Percentiles rank a stretch among this genome's conserved stretches.
These are phyloP conservation scores for Pelagia noctiluca DNA, from an alignment of 30 jellyfish, hydroid and myxozoan genomes.

Conservation along the genomic window DNA sequence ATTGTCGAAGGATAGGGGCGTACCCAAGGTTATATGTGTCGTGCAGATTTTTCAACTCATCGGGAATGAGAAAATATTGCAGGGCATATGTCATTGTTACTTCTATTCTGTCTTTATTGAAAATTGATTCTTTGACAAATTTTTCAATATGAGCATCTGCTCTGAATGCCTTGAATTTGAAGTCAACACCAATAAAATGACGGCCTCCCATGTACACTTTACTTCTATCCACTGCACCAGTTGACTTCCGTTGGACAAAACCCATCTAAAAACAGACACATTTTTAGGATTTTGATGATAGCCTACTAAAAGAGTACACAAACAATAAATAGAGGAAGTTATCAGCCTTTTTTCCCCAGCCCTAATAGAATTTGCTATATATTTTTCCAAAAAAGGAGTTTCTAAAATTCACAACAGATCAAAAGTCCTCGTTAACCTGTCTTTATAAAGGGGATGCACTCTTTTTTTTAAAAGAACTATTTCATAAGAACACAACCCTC, in stretches of 20 bases:
- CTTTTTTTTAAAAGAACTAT: too few relatives aligned
- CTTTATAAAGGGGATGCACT: too few relatives aligned
- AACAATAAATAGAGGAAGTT: too few relatives aligned
- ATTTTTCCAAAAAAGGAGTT: not conserved
- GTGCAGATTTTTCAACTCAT: constrained; percentile 63
- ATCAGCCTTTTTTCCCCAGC: too few relatives aligned
- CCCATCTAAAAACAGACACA: constrained; percentile 69
- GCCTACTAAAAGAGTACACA: too few relatives aligned
- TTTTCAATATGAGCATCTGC: constrained; percentile 77
- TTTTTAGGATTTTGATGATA: too few relatives aligned
- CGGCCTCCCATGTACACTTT: constrained; percentile 74
- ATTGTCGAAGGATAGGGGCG: constrained; percentile 60
- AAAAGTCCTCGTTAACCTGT: too few relatives aligned
- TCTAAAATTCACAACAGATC: too few relatives aligned
- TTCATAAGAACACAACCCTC: too few relatives aligned
- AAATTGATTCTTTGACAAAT: constrained; percentile 37
- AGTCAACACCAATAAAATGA: constrained; percentile 67
- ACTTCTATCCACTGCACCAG: constrained; percentile 69
- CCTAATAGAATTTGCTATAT: not conserved
- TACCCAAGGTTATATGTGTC: constrained; percentile 74
- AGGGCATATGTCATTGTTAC: constrained; percentile 65
- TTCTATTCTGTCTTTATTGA: constrained; percentile 64
- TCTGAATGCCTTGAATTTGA: constrained; percentile 58
- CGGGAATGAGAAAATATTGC: constrained; percentile 75
- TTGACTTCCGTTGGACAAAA: constrained; percentile 63